Base-by-base conservation (phyloP, 1,140 invertebrate species). In the Chionoecetes opilio region DNA sequence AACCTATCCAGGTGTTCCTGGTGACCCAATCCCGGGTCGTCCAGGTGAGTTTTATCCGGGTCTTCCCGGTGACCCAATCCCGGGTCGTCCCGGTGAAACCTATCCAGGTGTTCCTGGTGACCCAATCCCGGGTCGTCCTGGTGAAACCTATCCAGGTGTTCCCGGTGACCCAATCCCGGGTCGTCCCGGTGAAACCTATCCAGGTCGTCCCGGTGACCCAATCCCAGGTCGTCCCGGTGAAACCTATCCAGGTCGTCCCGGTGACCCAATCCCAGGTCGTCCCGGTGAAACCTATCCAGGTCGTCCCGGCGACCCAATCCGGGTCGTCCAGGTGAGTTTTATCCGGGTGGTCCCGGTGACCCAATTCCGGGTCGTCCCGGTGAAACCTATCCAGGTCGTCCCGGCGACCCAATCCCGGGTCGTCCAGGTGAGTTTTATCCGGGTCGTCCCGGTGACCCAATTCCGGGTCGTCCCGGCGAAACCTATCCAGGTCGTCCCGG, bases 91-190 rank as follows among this genome's bases (percentile, higher is more conserved):
- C n/a, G 46, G 63, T 29, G 91, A 85, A 21, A 9, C 89, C 3
- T 86, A 75, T n/a, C 95, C 95, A 17, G 63, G 38, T 38, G 95
- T 46, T 53, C 95, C 95, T 35, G 93, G 87, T 84, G 82, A 75
- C 9, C 14, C 41, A 8, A 46, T n/a, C 63, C 63, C 2, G 63
- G 21, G 63, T 0, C 2, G 63, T 1, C 63, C 63, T 34, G 46
- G 63, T 29, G 91, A 85, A 21, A 9, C 89, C 3, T 86, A 75
- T n/a, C 95, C 95, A 17, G 63, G 38, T 38, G 95, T 46, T 53
- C 95, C 95, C 37, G 93, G 87, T 84, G 82, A 75, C 9, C 14
- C 41, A 8, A 46, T n/a, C 63, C 63, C 2, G 63, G 21, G 63
- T 0, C 2, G 63, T 1, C 63, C 63, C n/a, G 46, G 63, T 29